These are phyloP conservation scores for Clanis bilineata DNA, from an alignment of 2,888 invertebrate genomes.

Conservation along the genomic window DNA sequence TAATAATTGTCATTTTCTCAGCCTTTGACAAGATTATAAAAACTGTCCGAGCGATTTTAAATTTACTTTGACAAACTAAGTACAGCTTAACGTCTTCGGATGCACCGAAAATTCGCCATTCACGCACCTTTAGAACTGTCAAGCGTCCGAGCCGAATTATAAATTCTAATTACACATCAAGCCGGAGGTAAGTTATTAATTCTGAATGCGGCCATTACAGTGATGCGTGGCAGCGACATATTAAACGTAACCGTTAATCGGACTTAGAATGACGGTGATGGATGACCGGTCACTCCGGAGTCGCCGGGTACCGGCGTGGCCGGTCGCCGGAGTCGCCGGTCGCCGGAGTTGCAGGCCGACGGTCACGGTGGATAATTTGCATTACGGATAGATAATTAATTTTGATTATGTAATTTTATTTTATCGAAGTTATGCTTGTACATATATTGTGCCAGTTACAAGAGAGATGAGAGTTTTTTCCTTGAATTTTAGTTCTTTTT, in stretches of 20 bases:
- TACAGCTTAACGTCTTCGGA: background rate
- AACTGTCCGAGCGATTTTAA: background rate
- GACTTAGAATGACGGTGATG: slow-evolving; percentile 13
- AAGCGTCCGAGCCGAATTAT: background rate
- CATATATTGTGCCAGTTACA: background rate
- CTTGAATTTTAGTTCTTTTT: too few species aligned
- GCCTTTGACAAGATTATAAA: background rate
- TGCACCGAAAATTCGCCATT: background rate
- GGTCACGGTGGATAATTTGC: slow-evolving; percentile 25
- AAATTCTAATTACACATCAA: slow-evolving; percentile 15
- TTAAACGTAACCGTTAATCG: slow-evolving; percentile 14
- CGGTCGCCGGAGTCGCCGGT: slow-evolving; percentile 3
- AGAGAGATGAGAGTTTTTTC: background rate
- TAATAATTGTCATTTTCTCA: too few species aligned
- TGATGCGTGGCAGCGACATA: slow-evolving; percentile 11
- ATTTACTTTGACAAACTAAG: background rate
- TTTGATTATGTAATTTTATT: slow-evolving; percentile 20
- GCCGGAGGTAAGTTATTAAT: slow-evolving; percentile 7
- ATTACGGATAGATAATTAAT: slow-evolving; percentile 35
- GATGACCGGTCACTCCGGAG: slow-evolving; percentile 1
- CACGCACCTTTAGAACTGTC: background rate
- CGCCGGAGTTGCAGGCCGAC: background rate
- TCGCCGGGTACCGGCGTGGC: background rate
- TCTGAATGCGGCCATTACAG: background rate
- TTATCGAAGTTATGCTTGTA: background rate